phyloP scores from a whole-genome alignment of 2,113 vertebrate genomes.

The Rhynchopsitta pachyrhyncha region DNA sequence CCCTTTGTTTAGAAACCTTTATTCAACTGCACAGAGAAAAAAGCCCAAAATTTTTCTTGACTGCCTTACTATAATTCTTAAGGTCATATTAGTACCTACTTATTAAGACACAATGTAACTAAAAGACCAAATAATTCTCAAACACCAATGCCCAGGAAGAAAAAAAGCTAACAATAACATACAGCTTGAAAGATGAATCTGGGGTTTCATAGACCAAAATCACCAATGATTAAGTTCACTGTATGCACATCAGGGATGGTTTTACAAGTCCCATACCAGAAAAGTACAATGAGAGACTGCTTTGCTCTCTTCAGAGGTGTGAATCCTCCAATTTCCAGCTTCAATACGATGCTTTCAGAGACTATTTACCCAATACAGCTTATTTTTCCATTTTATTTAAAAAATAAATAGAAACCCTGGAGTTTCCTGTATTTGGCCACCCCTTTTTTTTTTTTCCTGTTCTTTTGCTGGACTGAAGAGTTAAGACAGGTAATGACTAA shows the following conservation, averaged over 20 bases:
- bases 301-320: not conserved
- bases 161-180: fast-evolving
- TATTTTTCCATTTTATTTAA: not conserved
- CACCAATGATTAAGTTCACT: not conserved
- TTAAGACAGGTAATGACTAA: fast-evolving
- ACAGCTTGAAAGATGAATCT: not conserved
- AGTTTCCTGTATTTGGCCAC: not conserved
- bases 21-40: not conserved
- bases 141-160: not conserved
- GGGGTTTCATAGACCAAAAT: not conserved
- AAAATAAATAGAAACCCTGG: not conserved
- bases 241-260: not conserved
- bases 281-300: not conserved
- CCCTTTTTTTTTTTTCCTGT: not conserved
- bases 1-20: not conserved
- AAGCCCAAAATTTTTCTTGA: not conserved
- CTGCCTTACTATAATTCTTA: not conserved
- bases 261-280: not conserved
- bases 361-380: not conserved
- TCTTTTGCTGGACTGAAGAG: not conserved
- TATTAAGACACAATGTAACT: not conserved
- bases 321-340: not conserved
- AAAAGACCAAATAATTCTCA: not conserved
- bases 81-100: not conserved
- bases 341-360: fast-evolving